Conservation (phyloP, 2,888 invertebrate species). For the Phoronis australis region DNA sequence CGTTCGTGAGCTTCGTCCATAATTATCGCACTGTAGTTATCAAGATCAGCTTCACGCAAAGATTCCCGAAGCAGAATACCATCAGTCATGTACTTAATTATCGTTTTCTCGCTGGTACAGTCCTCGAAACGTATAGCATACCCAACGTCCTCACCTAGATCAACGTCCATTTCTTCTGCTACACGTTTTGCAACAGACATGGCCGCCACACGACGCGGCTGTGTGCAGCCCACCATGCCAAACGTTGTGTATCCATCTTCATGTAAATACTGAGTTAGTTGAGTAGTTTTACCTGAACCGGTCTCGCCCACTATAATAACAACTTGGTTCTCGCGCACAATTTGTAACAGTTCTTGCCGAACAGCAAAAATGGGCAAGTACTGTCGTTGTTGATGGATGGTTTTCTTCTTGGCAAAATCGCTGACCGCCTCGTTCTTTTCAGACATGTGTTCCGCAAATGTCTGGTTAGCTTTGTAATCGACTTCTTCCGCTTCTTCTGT, state of each 20-base stretch:
- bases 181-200: conserved; percentile 99
- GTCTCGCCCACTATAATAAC: conserved; percentile 94
- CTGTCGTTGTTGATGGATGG: conserved; percentile 74
- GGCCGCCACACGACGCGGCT: conserved; percentile 91
- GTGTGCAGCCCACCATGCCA: conserved; percentile 96
- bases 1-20: conserved; percentile 99
- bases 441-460: conserved; percentile 90
- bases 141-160: conserved; percentile 86
- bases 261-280: conserved; percentile 88
- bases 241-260: conserved; percentile 89
- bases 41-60: conserved; percentile 89
- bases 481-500: conserved; percentile 54
- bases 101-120: conserved; percentile 77
- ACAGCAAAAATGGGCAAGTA: conserved; percentile 94
- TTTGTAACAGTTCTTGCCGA: conserved; percentile 77
- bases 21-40: conserved; percentile 94
- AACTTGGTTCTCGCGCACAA: conserved; percentile 71
- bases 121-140: conserved; percentile 99
- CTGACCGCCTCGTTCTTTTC: conserved; percentile 62
- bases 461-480: conserved; percentile 88
- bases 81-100: conserved; percentile 91
- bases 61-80: conserved; percentile 96
- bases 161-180: conserved; percentile 92
- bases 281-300: conserved; percentile 96
- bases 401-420: conserved; percentile 81